A percentile compares a stretch with the other conserved stretches of the same genome.
phyloP scores from a whole-genome alignment of 2,888 invertebrate species.

The Odontothrips loti region DNA sequence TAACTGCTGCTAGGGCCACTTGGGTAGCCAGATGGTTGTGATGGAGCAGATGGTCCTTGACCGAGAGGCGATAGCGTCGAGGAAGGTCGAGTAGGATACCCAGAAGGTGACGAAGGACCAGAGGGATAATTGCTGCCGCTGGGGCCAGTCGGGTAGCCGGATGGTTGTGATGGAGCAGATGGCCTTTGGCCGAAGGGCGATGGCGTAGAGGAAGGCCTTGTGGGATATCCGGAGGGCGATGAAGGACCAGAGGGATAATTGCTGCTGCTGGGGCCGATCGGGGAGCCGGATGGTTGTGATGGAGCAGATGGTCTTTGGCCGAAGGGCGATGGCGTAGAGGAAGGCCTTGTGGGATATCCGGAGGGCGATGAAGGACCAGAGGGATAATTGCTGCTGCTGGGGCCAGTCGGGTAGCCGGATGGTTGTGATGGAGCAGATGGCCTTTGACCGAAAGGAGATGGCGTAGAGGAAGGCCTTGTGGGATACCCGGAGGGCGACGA shows the following conservation, averaged over 20 bases:
- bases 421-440: not conserved
- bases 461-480: not conserved
- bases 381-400: not conserved
- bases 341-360: not conserved
- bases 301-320: not conserved
- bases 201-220: not conserved
- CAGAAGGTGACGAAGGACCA: not conserved
- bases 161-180: not conserved
- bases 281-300: not conserved
- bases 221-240: not conserved
- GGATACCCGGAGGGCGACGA: not conserved
- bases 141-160: not conserved
- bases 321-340: not conserved
- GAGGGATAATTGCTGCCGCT: not conserved
- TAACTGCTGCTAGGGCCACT: not conserved
- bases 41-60: not conserved
- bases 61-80: not conserved
- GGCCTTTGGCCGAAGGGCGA: not conserved
- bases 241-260: not conserved
- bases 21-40: not conserved
- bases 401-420: not conserved
- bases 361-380: not conserved
- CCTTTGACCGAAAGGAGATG: not conserved
- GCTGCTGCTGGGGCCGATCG: not conserved
- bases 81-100: not conserved